A percentile compares a stretch with the other conserved stretches of the same genome.
Conservation (phyloP, 2,888 invertebrate species). For the Lomographa bimaculata region DNA sequence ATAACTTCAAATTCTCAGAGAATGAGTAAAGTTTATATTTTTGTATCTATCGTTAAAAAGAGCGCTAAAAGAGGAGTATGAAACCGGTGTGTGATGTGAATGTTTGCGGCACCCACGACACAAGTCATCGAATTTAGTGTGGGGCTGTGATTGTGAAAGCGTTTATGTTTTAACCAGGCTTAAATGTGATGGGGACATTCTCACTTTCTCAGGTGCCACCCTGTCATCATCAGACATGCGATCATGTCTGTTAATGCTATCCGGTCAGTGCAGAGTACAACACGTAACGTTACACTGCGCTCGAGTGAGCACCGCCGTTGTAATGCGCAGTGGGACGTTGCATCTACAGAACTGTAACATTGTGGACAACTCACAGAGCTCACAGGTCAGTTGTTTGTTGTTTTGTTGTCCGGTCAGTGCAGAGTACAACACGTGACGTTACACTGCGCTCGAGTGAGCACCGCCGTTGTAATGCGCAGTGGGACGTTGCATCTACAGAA, state of each 20-base stretch:
- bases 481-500: conserved; percentile 49
- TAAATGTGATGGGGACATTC: too few relatives aligned
- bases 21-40: too few relatives aligned
- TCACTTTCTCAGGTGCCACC: conserved; percentile 48
- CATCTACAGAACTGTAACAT: conserved; percentile 48
- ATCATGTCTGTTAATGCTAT: conserved; percentile 64
- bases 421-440: conserved; percentile 51
- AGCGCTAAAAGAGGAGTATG: too few relatives aligned
- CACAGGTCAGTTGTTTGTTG: conserved; percentile 60
- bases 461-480: conserved; percentile 52
- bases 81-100: too few relatives aligned
- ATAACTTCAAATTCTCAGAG: too few relatives aligned
- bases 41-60: too few relatives aligned
- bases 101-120: too few relatives aligned
- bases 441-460: conserved; percentile 60
- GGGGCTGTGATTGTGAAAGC: too few relatives aligned
- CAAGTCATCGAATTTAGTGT: too few relatives aligned
- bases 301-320: conserved; percentile 57
- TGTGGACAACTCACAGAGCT: conserved; percentile 49
- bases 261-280: conserved; percentile 52
- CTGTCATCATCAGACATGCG: conserved; percentile 62
- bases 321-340: conserved; percentile 54
- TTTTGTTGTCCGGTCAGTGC: conserved; percentile 60
- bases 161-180: too few relatives aligned
- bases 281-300: conserved; percentile 58